Base-by-base conservation (phyloP, 2,888 invertebrate genomes). In the Corythucha ciliata region DNA sequence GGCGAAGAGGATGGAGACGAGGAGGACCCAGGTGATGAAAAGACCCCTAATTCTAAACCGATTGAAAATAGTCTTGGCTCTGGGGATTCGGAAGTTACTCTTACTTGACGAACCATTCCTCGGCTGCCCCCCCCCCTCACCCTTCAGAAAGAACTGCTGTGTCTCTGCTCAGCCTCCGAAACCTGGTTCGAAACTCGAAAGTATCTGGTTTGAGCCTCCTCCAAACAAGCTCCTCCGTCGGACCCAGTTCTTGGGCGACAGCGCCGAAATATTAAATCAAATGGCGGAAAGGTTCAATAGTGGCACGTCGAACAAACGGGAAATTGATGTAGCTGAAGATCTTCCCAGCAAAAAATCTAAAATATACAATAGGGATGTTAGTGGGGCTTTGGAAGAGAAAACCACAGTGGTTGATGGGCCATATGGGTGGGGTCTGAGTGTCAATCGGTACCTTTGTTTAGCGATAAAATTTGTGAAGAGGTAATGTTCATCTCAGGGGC, bases 321-420 rank as follows among this genome's bases (percentile, higher is more conserved):
- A 33, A 33, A 16, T n/a, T 4, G 25, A 53, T 14, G 39, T 29
- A 18, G 33, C 48, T 18, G 44, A 34, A 27, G 42, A 42, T 8
- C 26, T 14, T 3, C 24, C 40, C 14, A 26, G n/a, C 18, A 54
- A 54, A 16, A 54, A 45, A 45, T 29, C 40, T n/a, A 39, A 25
- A 27, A 21, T 56, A 22, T 40, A 44, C 18, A 34, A 40, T 22
- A 33, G 33, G 27, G 54, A 55, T 47, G 63, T 83, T 44, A 78
- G 83, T 22, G 85, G 85, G 63, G 76, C 74, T 59, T 80, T 88
- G 48, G 79, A 79, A 63, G 89, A 88, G 68, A 75, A 79, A 1
- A 70, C 81, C 0, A 72, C 82, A 70, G 77, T 74, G 66, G 73
- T 87, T 63, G 74, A 72, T 60, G 86, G 85, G 1, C 78, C 78